These are phyloP conservation scores for Cataglyphis albicans DNA, from an alignment of 2,888 invertebrate species.

Conservation along the genomic window DNA sequence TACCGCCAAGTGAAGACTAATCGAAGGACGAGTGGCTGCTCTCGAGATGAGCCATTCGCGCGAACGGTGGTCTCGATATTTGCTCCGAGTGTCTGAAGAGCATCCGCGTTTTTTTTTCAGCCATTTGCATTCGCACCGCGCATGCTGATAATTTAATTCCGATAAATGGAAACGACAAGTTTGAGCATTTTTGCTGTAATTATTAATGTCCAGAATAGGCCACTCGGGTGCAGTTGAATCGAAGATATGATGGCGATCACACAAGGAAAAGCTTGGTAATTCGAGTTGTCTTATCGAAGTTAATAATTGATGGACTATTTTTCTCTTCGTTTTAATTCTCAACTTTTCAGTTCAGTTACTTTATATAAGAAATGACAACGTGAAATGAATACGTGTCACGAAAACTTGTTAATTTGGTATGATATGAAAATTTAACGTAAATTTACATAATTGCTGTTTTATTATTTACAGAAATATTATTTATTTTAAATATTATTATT, in stretches of 20 bases:
- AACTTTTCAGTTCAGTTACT: neutral
- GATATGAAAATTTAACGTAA: neutral
- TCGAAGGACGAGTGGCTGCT: slow-evolving; percentile 45
- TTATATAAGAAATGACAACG: slow-evolving; percentile 4
- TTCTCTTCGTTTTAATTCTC: slow-evolving; percentile 1
- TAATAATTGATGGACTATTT: slow-evolving; percentile 1
- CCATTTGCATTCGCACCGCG: slow-evolving; percentile 1
- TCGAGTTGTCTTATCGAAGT: neutral
- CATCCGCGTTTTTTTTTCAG: neutral
- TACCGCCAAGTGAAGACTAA: slow-evolving; percentile 41
- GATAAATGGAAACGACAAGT: neutral
- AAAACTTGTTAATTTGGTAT: neutral
- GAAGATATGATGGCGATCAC: neutral
- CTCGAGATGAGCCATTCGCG: slow-evolving; percentile 13
- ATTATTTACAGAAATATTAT: neutral
- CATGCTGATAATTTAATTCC: neutral
- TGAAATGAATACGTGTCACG: neutral
- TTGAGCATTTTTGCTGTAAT: neutral
- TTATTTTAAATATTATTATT: neutral
- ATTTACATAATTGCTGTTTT: neutral
- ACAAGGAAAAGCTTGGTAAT: neutral
- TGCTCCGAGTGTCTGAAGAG: neutral
- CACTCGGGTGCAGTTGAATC: neutral
- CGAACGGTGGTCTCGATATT: slow-evolving; percentile 10
- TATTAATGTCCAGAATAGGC: neutral